Percentiles rank a stretch among this genome's conserved stretches.
Evolutionary conservation across 2,888 invertebrate species (phyloP).

Genomic region (Physocephala rufipes): DNA sequence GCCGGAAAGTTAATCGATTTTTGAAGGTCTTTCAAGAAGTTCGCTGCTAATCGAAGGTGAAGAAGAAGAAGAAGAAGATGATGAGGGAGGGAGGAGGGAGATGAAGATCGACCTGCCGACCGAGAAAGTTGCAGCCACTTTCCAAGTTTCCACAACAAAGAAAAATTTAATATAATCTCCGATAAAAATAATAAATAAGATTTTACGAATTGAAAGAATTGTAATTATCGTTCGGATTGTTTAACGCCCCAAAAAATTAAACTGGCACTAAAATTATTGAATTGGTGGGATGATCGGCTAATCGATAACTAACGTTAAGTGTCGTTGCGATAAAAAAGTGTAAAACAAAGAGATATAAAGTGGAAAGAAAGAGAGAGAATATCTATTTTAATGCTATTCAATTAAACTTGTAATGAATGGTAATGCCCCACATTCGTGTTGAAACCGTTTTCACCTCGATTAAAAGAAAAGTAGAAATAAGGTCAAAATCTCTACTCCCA

Average conservation of each 20-base stretch:
- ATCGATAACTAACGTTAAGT: background rate
- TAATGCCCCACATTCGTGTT: background rate
- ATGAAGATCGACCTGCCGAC: background rate
- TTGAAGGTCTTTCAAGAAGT: constrained; percentile 18
- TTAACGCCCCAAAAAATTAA: background rate
- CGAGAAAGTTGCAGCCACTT: too few relatives aligned
- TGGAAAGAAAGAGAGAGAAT: background rate
- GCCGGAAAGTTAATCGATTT: constrained; percentile 19
- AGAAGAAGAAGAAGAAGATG: background rate
- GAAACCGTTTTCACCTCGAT: background rate
- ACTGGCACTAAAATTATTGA: background rate
- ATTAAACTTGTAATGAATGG: too few relatives aligned
- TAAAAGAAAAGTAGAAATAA: background rate
- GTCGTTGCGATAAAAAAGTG: background rate
- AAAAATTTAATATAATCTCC: background rate
- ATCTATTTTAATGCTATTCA: background rate
- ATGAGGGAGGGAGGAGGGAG: background rate
- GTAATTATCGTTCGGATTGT: background rate
- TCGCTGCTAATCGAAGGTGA: too few relatives aligned
- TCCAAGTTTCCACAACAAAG: background rate
- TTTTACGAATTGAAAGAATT: too few relatives aligned
- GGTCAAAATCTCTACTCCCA: background rate
- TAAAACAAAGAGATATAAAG: background rate
- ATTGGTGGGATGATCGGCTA: background rate
- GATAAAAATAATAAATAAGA: too few relatives aligned